Evolutionary conservation across 1,140 invertebrate genomes (phyloP), one percentile per base, ranked within the genome.

Genomic region (Papilio aristodemus): DNA sequence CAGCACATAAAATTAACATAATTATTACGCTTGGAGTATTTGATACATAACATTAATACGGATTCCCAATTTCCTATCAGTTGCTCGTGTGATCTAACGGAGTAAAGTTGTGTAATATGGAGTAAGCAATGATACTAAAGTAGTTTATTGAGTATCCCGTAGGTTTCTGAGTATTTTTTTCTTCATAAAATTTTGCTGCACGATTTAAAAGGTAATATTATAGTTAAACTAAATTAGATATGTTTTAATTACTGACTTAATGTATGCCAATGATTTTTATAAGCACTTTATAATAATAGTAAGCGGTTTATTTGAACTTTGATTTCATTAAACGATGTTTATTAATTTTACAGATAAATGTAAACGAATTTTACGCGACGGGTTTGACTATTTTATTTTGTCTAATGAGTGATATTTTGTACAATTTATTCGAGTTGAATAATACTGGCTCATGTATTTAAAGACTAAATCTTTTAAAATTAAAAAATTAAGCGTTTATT

Each of bases 1-100:
- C 25, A 32, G 32, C 32, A 41, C 25, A 64, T 64, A 46, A 64
- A 43, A 64, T 64, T 64, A 64, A 14, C 62, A 64, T 64, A 64
- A 64, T 64, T 64, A 64, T 64, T 41, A 62, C 37, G 59, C 39
- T 43, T 13, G 59, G 37, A 39, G 13, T 36, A 43, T 41, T 64
- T 38, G 60, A 41, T 64, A 64, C 37, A 64, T 64, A 64, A 54
- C 46, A 54, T 54, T 54, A 46, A 46, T 46, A 54, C 22, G 46
- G 46, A 54, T 54, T 54, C 46, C 19, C 22, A 54, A 54, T 54
- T 64, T 64, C 37, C 38, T 64, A 64, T 64, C 60, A 64, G 60
- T 64, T 64, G 37, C 6, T 41, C 60, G 19, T 39, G 60, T 64
- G 60, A 64, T 64, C n/a, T 43, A 9, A 32, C 37, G 17, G 60